A percentile compares a stretch with the other conserved stretches of the same genome.
phyloP scores from a whole-genome alignment of 1,140 invertebrate species.

The Drosophila takahashii region DNA sequence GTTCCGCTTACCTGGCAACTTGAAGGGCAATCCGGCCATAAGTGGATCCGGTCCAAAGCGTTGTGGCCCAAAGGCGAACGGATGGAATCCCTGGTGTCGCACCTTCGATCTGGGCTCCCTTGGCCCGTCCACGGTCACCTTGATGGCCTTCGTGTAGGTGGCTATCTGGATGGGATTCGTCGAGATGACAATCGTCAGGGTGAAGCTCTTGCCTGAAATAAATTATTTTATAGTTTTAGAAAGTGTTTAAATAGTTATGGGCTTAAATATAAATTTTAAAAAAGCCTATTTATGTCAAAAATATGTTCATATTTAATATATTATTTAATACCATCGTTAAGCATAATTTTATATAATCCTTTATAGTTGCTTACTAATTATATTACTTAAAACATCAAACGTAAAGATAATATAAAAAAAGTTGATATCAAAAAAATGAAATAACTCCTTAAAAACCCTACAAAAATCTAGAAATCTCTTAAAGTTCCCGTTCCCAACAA shows the following conservation, averaged over 20 bases:
- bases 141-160: constrained; percentile 97
- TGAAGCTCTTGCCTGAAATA: constrained; percentile 97
- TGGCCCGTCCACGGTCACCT: constrained; percentile 99
- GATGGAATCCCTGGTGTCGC: constrained; percentile 93
- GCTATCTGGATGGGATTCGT: constrained; percentile 96
- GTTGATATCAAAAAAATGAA: too few relatives aligned
- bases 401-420: too few relatives aligned
- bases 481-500: too few relatives aligned
- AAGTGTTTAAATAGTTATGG: not conserved
- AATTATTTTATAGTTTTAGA: not conserved
- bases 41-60: constrained; percentile 92
- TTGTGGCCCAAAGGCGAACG: constrained; percentile 92
- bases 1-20: constrained; percentile 90
- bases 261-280: too few relatives aligned
- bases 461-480: too few relatives aligned
- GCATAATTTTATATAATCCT: too few relatives aligned
- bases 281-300: too few relatives aligned
- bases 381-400: too few relatives aligned
- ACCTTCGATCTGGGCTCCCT: constrained; percentile 97
- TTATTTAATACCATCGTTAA: too few relatives aligned
- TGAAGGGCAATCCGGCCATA: constrained; percentile 92
- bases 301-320: too few relatives aligned
- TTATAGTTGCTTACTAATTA: too few relatives aligned
- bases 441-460: too few relatives aligned
- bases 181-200: constrained; percentile 96